phyloP scores from a whole-genome alignment of 1,140 invertebrate species.

The Heliconius hermathena region DNA sequence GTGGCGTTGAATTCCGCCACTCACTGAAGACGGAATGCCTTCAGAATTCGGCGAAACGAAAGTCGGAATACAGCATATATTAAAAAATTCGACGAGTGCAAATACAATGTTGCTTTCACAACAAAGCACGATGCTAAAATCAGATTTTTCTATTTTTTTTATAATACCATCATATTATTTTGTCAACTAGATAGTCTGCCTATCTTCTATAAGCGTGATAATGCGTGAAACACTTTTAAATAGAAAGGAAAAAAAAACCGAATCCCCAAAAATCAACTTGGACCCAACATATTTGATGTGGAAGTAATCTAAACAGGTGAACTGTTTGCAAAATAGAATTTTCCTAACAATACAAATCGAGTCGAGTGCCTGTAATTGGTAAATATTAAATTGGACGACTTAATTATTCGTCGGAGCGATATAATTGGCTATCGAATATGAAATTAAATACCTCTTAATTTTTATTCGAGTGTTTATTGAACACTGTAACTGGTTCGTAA shows the following conservation, averaged over 20 bases:
- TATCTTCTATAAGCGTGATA: no score
- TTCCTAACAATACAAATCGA: constrained; percentile 18
- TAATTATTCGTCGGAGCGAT: constrained; percentile 38
- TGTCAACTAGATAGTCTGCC: no score
- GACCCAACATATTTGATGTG: neutral
- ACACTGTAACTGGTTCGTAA: constrained; percentile 18
- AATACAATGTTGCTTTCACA: no score
- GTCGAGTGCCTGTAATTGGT: constrained; percentile 23
- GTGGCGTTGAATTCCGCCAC: no score
- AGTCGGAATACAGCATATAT: no score
- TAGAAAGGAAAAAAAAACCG: neutral
- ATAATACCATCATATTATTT: no score
- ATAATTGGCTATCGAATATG: constrained; percentile 36
- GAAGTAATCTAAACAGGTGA: neutral
- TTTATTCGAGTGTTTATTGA: constrained; percentile 38
- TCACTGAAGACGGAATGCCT: no score
- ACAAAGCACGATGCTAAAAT: no score
- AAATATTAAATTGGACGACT: constrained; percentile 39
- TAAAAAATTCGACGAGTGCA: no score
- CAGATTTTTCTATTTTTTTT: no score
- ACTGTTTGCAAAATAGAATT: constrained; percentile 12
- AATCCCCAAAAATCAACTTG: neutral
- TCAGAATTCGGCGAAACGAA: no score
- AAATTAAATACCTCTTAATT: constrained; percentile 41
- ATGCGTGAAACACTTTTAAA: no score